These are phyloP conservation scores for Prosapia bicincta DNA, from an alignment of 2,888 invertebrate species.

Conservation along the genomic window DNA sequence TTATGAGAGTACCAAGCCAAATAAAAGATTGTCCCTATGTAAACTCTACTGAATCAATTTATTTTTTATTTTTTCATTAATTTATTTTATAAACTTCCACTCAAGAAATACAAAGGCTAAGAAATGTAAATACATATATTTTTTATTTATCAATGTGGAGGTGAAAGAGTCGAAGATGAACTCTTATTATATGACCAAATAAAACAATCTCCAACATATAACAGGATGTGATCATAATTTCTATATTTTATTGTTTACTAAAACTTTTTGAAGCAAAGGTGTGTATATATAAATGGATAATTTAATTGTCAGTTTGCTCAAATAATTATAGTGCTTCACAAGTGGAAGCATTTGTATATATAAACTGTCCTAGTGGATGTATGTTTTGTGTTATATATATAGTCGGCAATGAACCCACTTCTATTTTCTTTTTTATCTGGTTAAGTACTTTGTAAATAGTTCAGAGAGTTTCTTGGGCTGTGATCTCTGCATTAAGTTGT, in stretches of 20 bases:
- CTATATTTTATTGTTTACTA: conserved; percentile 30
- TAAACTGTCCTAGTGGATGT: conserved; percentile 36
- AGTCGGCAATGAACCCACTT: conserved; percentile 38
- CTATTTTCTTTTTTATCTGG: conserved; percentile 37
- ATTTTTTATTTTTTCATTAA: conserved; percentile 3
- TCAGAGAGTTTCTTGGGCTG: conserved; percentile 42
- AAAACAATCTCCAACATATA: conserved; percentile 6
- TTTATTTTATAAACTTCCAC: conserved; percentile 27
- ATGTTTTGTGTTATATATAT: conserved; percentile 38
- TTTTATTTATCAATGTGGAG: neutral
- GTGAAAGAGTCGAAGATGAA: neutral
- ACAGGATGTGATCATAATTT: conserved; percentile 17
- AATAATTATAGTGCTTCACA: conserved; percentile 37
- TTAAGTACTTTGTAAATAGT: conserved; percentile 40
- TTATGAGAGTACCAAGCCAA: conserved; percentile 18
- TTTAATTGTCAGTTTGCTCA: conserved; percentile 40
- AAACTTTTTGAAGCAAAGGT: conserved; percentile 30
- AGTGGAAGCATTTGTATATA: conserved; percentile 28
- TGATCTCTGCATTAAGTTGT: conserved; percentile 43
- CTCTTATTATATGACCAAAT: neutral
- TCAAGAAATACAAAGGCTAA: conserved; percentile 32
- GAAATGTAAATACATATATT: conserved; percentile 15
- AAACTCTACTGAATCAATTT: conserved; percentile 30
- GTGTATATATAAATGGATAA: conserved; percentile 29
- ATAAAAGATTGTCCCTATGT: conserved; percentile 26